Conservation (phyloP, 2,888 invertebrate genomes). For the Euclidia mi region DNA sequence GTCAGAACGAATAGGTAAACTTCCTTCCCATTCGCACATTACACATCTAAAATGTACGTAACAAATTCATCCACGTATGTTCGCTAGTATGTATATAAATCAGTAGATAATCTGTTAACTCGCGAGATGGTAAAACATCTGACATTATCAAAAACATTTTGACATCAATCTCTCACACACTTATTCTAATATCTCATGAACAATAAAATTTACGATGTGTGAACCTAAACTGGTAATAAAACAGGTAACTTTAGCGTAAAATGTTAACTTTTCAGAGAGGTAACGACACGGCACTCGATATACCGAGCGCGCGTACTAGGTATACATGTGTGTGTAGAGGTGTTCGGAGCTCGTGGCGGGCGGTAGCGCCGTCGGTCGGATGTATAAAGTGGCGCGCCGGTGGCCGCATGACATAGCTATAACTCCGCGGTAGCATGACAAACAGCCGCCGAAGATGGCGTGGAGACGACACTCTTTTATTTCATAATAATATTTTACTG, state of each 20-base stretch:
- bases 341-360: conserved; percentile 72
- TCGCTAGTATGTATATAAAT: too few species aligned
- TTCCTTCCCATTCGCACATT: too few species aligned
- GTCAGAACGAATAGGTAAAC: too few species aligned
- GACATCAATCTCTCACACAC: conserved; percentile 34
- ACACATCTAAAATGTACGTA: too few species aligned
- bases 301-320: conserved; percentile 45
- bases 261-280: conserved; percentile 53
- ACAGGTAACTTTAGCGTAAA: conserved; percentile 23
- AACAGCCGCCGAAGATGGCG: conserved; percentile 73
- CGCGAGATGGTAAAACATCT: conserved; percentile 24
- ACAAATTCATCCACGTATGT: too few species aligned
- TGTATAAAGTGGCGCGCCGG: conserved; percentile 90
- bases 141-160: conserved; percentile 13
- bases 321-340: conserved; percentile 65
- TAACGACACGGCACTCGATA: conserved; percentile 55
- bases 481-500: conserved; percentile 43
- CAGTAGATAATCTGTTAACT: conserved; percentile 1
- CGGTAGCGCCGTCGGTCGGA: conserved; percentile 81
- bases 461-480: conserved; percentile 68
- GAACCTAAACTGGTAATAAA: conserved; percentile 32
- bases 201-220: conserved; percentile 52
- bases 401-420: conserved; percentile 90
- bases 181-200: conserved; percentile 42
- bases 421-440: conserved; percentile 88